Percentiles rank a stretch among this genome's conserved stretches.
Conservation (phyloP, 2,113 vertebrate species). For the Calonectris borealis region DNA sequence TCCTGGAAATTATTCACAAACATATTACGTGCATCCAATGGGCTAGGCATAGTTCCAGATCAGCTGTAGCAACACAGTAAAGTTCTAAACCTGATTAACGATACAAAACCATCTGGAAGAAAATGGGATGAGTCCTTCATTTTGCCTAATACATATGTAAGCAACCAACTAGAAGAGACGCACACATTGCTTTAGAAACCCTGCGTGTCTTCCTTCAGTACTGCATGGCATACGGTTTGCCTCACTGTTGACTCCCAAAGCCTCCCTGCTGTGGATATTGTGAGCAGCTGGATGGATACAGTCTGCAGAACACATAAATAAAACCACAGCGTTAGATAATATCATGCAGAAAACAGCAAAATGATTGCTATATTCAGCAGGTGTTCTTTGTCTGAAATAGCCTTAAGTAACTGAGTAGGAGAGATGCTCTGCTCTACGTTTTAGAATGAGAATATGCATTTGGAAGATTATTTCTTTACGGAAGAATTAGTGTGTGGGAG, state of each 20-base stretch:
- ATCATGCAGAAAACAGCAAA: not conserved
- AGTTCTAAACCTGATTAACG: not conserved
- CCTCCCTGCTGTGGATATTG: not conserved
- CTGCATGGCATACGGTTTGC: not conserved
- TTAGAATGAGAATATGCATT: not conserved
- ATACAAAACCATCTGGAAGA: not conserved
- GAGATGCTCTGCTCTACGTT: not conserved
- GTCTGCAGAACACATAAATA: not conserved
- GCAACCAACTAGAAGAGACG: not conserved
- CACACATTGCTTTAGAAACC: not conserved
- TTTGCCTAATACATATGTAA: not conserved
- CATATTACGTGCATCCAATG: not conserved
- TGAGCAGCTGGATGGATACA: not conserved
- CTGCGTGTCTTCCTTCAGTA: not conserved
- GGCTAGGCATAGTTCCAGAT: not conserved
- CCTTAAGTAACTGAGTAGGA: not conserved
- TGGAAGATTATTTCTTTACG: not conserved
- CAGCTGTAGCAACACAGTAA: not conserved
- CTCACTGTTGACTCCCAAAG: not conserved
- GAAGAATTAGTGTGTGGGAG: not conserved
- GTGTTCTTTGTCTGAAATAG: not conserved
- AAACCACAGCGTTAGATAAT: not conserved
- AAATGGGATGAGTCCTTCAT: not conserved
- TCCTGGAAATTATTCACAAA: not conserved
- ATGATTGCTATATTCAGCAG: not conserved